These are phyloP conservation scores for Boleophthalmus pectinirostris DNA, from an alignment of 2,113 vertebrate species.

Conservation along the genomic window DNA sequence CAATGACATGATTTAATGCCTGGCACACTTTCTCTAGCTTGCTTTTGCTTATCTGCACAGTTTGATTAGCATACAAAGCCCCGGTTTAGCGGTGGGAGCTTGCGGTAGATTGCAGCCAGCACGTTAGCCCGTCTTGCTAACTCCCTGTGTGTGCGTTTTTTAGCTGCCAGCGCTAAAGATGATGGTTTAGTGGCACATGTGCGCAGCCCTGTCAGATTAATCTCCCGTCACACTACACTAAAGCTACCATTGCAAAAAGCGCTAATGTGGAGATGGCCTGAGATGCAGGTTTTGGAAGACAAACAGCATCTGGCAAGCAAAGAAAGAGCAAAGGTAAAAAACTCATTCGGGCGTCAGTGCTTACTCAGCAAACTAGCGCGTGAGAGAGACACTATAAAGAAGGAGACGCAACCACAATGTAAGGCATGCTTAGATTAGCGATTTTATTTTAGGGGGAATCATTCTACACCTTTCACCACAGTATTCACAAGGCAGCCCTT, in stretches of 20 bases:
- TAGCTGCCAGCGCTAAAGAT: constrained; percentile 63
- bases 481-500: constrained; percentile 53
- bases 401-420: constrained; percentile 41
- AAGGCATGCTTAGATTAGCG: constrained; percentile 57
- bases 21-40: constrained; percentile 40
- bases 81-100: constrained; percentile 50
- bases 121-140: constrained; percentile 60
- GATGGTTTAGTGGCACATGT: constrained; percentile 62
- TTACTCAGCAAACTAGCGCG: constrained; percentile 62
- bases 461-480: constrained; percentile 54
- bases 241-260: constrained; percentile 44
- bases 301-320: constrained; percentile 60
- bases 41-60: constrained; percentile 58
- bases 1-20: constrained; percentile 67
- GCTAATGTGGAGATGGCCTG: constrained; percentile 47
- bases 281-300: constrained; percentile 45
- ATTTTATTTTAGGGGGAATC: constrained; percentile 61
- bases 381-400: constrained; percentile 7
- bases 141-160: constrained; percentile 55
- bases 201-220: constrained; percentile 58
- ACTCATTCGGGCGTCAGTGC: constrained; percentile 61
- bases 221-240: constrained; percentile 47
- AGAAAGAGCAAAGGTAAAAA: constrained; percentile 61
- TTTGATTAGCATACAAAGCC: constrained; percentile 76
- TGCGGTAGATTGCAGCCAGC: constrained; percentile 48